Percentiles rank a stretch among this genome's conserved stretches.
These are phyloP conservation scores for Myzus persicae DNA, from an alignment of 1,140 invertebrate species.

Conservation along the genomic window DNA sequence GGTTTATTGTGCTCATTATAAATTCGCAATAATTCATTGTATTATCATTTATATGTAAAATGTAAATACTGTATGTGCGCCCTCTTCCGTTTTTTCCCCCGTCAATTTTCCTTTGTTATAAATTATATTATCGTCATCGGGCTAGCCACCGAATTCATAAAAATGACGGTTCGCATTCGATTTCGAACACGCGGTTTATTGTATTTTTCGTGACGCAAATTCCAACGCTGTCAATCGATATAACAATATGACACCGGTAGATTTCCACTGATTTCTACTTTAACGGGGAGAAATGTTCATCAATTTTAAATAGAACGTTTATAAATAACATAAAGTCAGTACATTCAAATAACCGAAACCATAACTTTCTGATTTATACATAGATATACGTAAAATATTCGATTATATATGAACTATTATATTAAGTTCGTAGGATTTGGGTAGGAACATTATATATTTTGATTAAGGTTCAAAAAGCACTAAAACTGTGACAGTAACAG, in stretches of 20 bases:
- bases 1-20: not conserved
- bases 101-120: not conserved
- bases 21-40: not conserved
- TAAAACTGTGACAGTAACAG: not conserved
- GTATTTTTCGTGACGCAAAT: not conserved
- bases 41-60: constrained; percentile 5
- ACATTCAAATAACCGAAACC: not conserved
- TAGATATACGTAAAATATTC: not conserved
- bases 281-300: not conserved
- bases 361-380: not conserved
- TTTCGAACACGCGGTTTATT: no score
- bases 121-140: not conserved
- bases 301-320: not conserved
- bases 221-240: not conserved
- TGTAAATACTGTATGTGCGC: not conserved
- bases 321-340: not conserved
- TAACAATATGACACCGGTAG: not conserved
- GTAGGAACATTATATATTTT: not conserved
- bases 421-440: not conserved
- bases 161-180: not conserved
- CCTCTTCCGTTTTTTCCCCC: not conserved
- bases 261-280: not conserved
- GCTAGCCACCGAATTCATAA: not conserved
- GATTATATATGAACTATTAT: not conserved
- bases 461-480: not conserved